Percentiles rank a stretch among this genome's conserved stretches.
Evolutionary conservation across 2,888 invertebrate genomes (phyloP).

Genomic region (Spodoptera exigua): DNA sequence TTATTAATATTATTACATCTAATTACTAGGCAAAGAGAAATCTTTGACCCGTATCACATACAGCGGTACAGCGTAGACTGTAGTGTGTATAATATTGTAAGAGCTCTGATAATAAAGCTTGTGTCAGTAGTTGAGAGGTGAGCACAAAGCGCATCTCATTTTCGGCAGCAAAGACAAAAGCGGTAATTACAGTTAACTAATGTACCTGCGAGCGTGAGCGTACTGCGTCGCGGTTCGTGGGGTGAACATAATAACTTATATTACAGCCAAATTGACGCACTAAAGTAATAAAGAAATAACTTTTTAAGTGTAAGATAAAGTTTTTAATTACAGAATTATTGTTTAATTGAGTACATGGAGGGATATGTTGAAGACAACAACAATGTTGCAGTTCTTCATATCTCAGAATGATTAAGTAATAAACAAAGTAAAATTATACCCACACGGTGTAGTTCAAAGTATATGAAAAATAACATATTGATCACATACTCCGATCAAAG

Average conservation of each 20-base stretch:
- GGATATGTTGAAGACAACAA: neutral
- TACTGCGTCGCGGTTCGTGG: conserved; percentile 35
- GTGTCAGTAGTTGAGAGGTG: conserved; percentile 73
- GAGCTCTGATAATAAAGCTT: conserved; percentile 67
- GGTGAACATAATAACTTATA: conserved; percentile 41
- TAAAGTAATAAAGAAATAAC: conserved; percentile 64
- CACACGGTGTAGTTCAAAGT: neutral
- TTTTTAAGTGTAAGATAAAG: conserved; percentile 42
- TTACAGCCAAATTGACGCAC: conserved; percentile 55
- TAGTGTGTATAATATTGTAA: conserved; percentile 55
- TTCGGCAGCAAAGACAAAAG: conserved; percentile 84
- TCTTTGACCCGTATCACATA: conserved; percentile 66
- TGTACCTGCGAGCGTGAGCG: conserved; percentile 47
- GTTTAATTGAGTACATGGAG: conserved; percentile 3
- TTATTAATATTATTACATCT: conserved; percentile 12
- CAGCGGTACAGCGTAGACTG: conserved; percentile 46
- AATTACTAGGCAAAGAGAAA: conserved; percentile 56
- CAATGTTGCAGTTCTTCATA: no score
- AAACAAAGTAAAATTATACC: neutral
- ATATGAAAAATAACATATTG: conserved; percentile 24
- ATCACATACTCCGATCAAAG: conserved; percentile 31
- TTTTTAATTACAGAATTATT: conserved; percentile 20
- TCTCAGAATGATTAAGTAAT: no score
- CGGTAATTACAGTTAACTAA: conserved; percentile 74
- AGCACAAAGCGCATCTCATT: conserved; percentile 80